Base-by-base conservation (phyloP, 2,113 vertebrate genomes). In the Laterallus jamaicensis region DNA sequence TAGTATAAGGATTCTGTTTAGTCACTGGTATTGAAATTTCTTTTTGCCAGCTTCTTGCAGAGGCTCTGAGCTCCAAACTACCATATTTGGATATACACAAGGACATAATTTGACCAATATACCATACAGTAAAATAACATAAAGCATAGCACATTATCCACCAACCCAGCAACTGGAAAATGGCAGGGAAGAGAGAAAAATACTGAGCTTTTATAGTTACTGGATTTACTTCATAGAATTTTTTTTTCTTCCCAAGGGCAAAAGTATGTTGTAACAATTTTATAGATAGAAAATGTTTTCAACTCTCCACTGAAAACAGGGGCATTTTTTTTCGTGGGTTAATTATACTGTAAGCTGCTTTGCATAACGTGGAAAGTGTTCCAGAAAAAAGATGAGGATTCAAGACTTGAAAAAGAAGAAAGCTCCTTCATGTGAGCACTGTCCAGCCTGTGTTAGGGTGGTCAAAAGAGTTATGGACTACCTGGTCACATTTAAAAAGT, bases 321-420 rank as follows among this genome's bases (percentile, higher is more conserved):
- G 26, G 11, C n/a, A 39, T 70, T 91, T 96, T 92, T 92, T 95
- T 94, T 63, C 50, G 58, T 5, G 49, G 49, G 77, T 84, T 95
- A 95, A 97, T 95, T 95, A 96, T 79, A 95, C 88, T 17, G 81
- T 87, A 79, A 84, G 28, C 49, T 94, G 67, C 73, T 93, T 92
- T 88, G 86, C 2, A 1, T 87, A 95, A 96, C 44, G 89, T 15
- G 74, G 89, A 71, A 95, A 92, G 5, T 73, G 81, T 85, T 95
- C 83, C 89, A 96, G 78, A 88, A 94, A 87, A 67, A 83, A 37
- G 29, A 11, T 67, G 90, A 83, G 35, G 80, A 95, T 82, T 64
- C 54, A 35, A 6, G 35, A 76, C 62, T 42, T 2, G 6, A 74
- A 94, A 94, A 90, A 86, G 42, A 87, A 71, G 31, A 75, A 91